phyloP scores from a whole-genome alignment of 2,888 invertebrate genomes.

The Lithosia quadra region DNA sequence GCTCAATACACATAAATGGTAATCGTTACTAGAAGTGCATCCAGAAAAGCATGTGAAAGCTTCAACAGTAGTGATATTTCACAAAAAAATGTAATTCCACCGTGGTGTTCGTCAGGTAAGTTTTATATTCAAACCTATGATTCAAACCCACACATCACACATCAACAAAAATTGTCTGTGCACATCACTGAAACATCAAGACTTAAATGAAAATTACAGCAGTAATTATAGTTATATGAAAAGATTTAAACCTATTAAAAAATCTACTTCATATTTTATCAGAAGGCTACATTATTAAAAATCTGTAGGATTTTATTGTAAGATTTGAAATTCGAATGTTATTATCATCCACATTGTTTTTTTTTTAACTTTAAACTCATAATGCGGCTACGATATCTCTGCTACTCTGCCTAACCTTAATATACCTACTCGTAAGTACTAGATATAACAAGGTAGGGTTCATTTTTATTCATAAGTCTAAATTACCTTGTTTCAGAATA shows the following conservation, averaged over 20 bases:
- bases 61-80: slow-evolving; percentile 63
- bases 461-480: background rate
- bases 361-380: background rate
- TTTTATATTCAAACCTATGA: background rate
- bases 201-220: too few relatives aligned
- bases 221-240: too few relatives aligned
- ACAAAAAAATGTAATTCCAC: slow-evolving; percentile 64
- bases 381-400: background rate
- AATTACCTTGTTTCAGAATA: background rate
- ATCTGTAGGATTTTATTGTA: background rate
- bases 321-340: background rate
- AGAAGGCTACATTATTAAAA: background rate
- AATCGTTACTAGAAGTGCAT: slow-evolving; percentile 64
- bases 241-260: background rate
- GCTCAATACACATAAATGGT: slow-evolving; percentile 52
- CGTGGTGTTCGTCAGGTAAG: slow-evolving; percentile 76
- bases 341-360: background rate
- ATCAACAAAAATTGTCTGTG: background rate
- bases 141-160: background rate
- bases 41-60: slow-evolving; percentile 62
- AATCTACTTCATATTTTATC: background rate
- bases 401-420: background rate
- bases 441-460: background rate
- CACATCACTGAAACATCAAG: too few relatives aligned
- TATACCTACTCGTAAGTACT: background rate